Evolutionary conservation across 2,113 vertebrate species (phyloP).

Genomic region (Elgaria multicarinata): DNA sequence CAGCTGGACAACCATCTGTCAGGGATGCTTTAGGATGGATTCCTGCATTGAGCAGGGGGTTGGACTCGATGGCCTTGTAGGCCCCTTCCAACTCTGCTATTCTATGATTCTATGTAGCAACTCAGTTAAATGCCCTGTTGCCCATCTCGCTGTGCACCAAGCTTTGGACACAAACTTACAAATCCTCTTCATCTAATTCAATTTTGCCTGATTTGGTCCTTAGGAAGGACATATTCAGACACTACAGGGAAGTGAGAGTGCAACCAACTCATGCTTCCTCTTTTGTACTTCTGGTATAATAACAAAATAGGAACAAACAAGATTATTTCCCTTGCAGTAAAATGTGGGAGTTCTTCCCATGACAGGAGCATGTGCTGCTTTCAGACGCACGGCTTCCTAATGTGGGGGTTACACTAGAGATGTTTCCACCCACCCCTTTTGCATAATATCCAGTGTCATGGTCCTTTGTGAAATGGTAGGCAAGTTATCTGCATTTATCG

Average conservation of each 20-base stretch:
- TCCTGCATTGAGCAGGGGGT: no score
- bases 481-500: neutral
- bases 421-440: neutral
- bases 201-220: neutral
- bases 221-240: neutral
- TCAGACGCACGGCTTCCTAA: neutral
- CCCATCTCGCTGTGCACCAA: neutral
- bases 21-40: no score
- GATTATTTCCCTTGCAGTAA: neutral
- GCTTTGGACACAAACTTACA: constrained; percentile 29
- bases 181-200: neutral
- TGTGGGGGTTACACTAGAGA: neutral
- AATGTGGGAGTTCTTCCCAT: neutral
- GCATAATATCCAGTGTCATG: neutral
- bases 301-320: neutral
- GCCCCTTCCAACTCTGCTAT: no score
- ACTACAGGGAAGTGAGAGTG: neutral
- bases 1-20: no score
- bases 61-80: no score
- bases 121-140: neutral
- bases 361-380: neutral
- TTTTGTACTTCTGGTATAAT: neutral
- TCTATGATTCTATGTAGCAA: no score
- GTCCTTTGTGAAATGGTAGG: neutral
- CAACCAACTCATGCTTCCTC: neutral